A percentile compares a stretch with the other conserved stretches of the same genome.
Evolutionary conservation across 1,140 invertebrate genomes (phyloP).

Genomic region (Cheumatopsyche charites): DNA sequence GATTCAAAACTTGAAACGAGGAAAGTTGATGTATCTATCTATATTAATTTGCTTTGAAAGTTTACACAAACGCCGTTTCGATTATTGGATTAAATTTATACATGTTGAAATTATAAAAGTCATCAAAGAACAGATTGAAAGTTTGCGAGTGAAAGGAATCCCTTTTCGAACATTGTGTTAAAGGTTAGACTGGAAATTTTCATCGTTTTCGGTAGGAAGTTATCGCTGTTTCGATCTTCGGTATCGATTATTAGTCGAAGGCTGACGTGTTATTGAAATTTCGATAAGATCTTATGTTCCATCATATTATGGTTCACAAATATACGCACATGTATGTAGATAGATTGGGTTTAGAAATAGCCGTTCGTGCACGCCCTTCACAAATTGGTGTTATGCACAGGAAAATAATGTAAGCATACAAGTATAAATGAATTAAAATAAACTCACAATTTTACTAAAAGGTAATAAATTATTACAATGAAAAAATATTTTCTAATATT

Average conservation of each 20-base stretch:
- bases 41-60: constrained; percentile 19
- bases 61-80: constrained; percentile 6
- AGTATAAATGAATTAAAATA: too few relatives aligned
- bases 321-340: neutral
- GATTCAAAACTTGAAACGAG: constrained; percentile 22
- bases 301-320: neutral
- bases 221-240: constrained; percentile 18
- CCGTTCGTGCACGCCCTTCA: neutral
- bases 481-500: too few relatives aligned
- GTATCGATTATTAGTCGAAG: constrained; percentile 27
- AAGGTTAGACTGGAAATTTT: constrained; percentile 1
- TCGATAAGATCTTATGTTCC: constrained; percentile 13
- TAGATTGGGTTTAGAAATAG: neutral
- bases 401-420: too few relatives aligned
- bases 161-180: neutral
- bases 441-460: too few relatives aligned
- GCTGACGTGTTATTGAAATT: constrained; percentile 32
- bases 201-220: neutral
- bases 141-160: too few relatives aligned
- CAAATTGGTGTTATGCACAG: too few relatives aligned
- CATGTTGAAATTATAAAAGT: too few relatives aligned
- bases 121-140: too few relatives aligned
- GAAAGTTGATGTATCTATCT: constrained; percentile 9
- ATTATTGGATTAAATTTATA: constrained; percentile 11
- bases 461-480: too few relatives aligned